phyloP scores from a whole-genome alignment of 2,888 invertebrate species.

The Drosophila tripunctata region DNA sequence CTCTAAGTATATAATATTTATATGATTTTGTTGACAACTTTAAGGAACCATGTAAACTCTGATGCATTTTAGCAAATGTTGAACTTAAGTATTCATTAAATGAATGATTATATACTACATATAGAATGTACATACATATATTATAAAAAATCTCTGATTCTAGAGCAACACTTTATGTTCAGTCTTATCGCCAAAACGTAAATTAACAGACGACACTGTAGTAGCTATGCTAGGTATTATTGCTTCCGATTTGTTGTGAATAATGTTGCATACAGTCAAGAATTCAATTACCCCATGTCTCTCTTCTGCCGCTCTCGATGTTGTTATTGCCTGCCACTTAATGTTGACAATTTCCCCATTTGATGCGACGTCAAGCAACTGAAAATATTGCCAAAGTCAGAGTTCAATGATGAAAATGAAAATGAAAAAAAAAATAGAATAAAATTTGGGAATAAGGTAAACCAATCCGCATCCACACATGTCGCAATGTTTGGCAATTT shows the following conservation, averaged over 20 bases:
- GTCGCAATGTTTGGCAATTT: constrained; percentile 74
- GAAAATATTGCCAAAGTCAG: constrained; percentile 67
- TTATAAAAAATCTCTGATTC: too few species aligned
- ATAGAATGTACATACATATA: constrained; percentile 2
- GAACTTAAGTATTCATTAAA: constrained; percentile 8
- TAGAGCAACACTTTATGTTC: constrained; percentile 29
- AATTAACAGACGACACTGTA: constrained; percentile 53
- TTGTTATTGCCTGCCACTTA: constrained; percentile 70
- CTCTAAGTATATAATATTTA: too few species aligned
- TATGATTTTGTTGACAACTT: too few species aligned
- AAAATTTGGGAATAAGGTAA: constrained; percentile 47
- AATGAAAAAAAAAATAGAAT: constrained; percentile 7
- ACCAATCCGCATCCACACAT: constrained; percentile 60
- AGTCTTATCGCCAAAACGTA: constrained; percentile 57
- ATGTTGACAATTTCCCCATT: constrained; percentile 80
- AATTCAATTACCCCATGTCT: constrained; percentile 70
- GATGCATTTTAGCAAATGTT: too few species aligned
- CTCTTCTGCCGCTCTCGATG: not conserved
- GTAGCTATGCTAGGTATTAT: constrained; percentile 53
- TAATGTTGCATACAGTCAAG: constrained; percentile 71
- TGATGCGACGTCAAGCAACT: constrained; percentile 52
- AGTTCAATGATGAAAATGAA: not conserved
- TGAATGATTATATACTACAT: too few species aligned
- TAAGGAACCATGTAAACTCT: not conserved
- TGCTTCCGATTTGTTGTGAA: constrained; percentile 75